Conservation (phyloP, 1,140 invertebrate genomes). For the Halictus rubicundus region DNA sequence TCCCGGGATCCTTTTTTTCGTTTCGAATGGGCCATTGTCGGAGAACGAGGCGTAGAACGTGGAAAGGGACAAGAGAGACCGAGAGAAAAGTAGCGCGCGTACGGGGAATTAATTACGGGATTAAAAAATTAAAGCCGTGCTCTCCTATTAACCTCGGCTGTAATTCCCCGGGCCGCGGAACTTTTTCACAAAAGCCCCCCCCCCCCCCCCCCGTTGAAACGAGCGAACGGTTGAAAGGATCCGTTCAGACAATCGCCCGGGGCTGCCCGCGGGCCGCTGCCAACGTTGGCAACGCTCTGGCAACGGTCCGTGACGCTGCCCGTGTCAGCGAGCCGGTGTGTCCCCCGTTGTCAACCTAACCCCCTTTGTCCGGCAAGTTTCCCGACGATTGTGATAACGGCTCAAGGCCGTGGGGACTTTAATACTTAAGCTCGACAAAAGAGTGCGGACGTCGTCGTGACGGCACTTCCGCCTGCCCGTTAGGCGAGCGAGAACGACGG, state of each 20-base stretch:
- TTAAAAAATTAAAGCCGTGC: slow-evolving; percentile 19
- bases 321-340: neutral
- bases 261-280: neutral
- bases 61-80: no score
- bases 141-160: neutral
- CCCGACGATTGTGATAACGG: slow-evolving; percentile 26
- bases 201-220: neutral
- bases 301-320: neutral
- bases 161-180: slow-evolving; percentile 5
- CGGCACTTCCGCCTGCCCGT: slow-evolving; percentile 29
- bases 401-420: slow-evolving; percentile 45
- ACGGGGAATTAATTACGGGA: slow-evolving; percentile 24
- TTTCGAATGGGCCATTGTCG: neutral
- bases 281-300: no score
- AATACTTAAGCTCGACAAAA: slow-evolving; percentile 60
- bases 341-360: neutral
- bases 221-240: slow-evolving; percentile 5
- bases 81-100: no score
- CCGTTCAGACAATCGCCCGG: neutral
- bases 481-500: neutral
- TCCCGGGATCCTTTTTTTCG: neutral
- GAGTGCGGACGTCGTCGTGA: neutral
- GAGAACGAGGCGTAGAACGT: no score
- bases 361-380: slow-evolving; percentile 25
- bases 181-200: slow-evolving; percentile 18